Base-by-base conservation (phyloP, 2,888 invertebrate genomes). In the Alsophila aescularia region DNA sequence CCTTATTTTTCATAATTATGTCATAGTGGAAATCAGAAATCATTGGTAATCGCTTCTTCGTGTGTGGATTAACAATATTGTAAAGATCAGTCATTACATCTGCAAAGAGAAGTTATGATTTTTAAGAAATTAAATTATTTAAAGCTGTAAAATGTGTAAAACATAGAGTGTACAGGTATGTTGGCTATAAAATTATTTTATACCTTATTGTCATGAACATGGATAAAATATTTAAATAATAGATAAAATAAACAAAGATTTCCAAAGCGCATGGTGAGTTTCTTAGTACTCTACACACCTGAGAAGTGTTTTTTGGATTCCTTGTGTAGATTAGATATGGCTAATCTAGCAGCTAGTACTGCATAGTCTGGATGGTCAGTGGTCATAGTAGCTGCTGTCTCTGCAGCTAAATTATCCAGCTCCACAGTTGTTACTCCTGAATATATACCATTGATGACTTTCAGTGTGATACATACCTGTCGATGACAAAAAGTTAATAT, bases 381-480 rank as follows among this genome's bases (percentile, higher is more conserved):
- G 0, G 99, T 99, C 96, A 99, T 96, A 24, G 97, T 97, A 9
- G 99, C 99, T n/a, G 99, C 98, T 34, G 97, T 99, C 89, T 99
- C 99, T 0, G 99, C 99, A 37, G 99, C 99, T 62, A 99, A 92
- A 81, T 98, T 99, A 85, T 99, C 99, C 69, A 99, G 90, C 81
- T 99, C 98, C 13, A 98, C 96, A 0, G 99, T 99, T 6, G 98
- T 98, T 1, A 99, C 99, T 10, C 99, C 99, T 58, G 97, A 95
- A 83, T 99, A 99, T 34, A 99, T 93, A 0, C 99, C 99, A 85
- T 93, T 97, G 66, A 99, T 98, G 0, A 99, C 99, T 90, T 98
- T 98, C 63, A 96, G 85, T 0, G 98, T 97, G 58, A 98, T 97
- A 41, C 95, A 93, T 8, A 96, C 93, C 96, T 96, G 73, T 18